Base-by-base conservation (phyloP, 2,113 vertebrate species). In the Halichoeres trimaculatus region DNA sequence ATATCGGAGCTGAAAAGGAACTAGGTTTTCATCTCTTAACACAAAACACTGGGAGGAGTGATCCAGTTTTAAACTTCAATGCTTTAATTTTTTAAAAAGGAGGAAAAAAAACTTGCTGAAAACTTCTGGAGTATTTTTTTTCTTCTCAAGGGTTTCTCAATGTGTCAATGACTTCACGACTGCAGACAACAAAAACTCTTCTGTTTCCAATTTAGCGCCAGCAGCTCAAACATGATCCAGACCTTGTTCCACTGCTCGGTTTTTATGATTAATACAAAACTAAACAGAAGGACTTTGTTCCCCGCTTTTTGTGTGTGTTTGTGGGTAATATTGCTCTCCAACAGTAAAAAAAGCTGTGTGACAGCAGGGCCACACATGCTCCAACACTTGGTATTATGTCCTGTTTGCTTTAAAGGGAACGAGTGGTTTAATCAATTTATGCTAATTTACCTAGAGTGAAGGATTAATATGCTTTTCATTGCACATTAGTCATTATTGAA, bases 381-480 rank as follows among this genome's bases (percentile, higher is more conserved):
- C 12, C 41, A 50, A 66, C 23, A 8, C 62, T 5, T 14, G 35
- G 26, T 34, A 20, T 56, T 17, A 26, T 34, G 23, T 57, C 70
- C 50, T 76, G n/a, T 56, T 78, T 36, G 26, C 26, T 64, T 55
- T 24, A 11, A 34, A 6, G 17, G 67, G 8, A n/a, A 26, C 51
- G 56, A 70, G 53, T 36, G 26, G 63, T 76, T 30, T 23, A 76
- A 59, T 74, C 47, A 62, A 55, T 86, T 75, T 43, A 30, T 24
- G 43, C 36, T 73, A n/a, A 34, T 80, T 78, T 65, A 20, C 45
- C 43, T 57, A 9, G 40, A 69, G 50, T 47, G 57, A 72, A 12
- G 54, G 65, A 80, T 86, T 79, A 60, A 66, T 59, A 57, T 17
- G 76, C 74, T 74, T 80, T 69, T 87, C 79, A 51, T 56, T 40